A percentile compares a stretch with the other conserved stretches of the same genome.
Evolutionary conservation across 2,797 vertebrate genomes (phyloP).

Genomic region (Anas georgica): DNA sequence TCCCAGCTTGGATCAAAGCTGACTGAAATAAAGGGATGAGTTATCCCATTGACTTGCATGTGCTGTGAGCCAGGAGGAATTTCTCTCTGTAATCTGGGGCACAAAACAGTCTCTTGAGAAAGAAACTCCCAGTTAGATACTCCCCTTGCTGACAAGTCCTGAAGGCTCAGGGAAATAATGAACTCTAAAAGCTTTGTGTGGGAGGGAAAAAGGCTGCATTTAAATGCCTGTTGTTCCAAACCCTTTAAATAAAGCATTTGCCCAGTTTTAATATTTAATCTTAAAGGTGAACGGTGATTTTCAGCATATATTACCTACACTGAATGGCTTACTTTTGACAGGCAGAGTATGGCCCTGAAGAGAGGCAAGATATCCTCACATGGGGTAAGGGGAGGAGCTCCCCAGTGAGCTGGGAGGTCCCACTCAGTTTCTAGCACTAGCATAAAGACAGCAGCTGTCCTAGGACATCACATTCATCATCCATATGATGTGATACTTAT

Average conservation of each 20-base stretch:
- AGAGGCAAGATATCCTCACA: not conserved
- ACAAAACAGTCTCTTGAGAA: not conserved
- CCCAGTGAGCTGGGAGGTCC: fast-evolving
- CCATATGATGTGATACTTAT: not conserved
- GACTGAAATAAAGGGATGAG: not conserved
- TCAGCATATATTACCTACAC: not conserved
- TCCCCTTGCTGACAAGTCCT: not conserved
- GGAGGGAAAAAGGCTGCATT: not conserved
- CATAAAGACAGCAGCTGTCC: not conserved
- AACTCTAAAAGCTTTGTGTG: not conserved
- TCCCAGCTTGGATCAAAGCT: not conserved
- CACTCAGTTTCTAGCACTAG: not conserved
- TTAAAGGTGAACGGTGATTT: not conserved
- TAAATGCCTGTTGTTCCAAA: not conserved
- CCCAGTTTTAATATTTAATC: not conserved
- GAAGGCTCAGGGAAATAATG: not conserved
- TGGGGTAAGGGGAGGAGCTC: not conserved
- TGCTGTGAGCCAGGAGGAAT: no score
- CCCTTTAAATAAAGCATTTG: not conserved
- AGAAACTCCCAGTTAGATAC: not conserved
- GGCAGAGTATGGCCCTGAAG: not conserved
- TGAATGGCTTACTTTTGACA: not conserved
- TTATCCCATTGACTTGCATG: not conserved
- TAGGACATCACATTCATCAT: not conserved
- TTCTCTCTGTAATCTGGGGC: not conserved